phyloP scores from a whole-genome alignment of 1,140 invertebrate species.

The Brachionus koreanus region DNA sequence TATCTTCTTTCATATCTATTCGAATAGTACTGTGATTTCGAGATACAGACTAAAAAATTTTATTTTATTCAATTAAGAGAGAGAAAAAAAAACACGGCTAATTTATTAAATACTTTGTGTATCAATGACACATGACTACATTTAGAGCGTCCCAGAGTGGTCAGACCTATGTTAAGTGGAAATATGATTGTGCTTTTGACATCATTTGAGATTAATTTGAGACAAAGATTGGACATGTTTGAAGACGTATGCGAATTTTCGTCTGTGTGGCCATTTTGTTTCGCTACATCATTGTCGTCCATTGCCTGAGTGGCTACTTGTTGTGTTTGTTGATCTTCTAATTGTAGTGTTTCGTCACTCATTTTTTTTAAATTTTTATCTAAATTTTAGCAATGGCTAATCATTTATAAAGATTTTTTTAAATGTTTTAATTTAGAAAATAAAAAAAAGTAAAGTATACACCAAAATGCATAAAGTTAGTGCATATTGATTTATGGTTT shows the following conservation, averaged over 20 bases:
- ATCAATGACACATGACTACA: not conserved
- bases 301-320: not conserved
- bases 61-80: not conserved
- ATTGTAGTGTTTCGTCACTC: not conserved
- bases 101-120: slow-evolving; percentile 5
- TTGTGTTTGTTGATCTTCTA: not conserved
- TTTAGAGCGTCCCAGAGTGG: not conserved
- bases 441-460: not conserved
- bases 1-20: not conserved
- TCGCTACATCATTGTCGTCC: not conserved
- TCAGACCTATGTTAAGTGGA: not conserved
- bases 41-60: not conserved
- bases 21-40: not conserved
- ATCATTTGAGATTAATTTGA: not conserved
- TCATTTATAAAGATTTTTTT: not conserved
- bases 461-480: slow-evolving; percentile 1
- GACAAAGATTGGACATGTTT: not conserved
- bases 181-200: not conserved
- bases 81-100: not conserved
- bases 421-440: too few relatives aligned
- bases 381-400: not conserved
- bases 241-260: not conserved
- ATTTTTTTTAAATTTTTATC: not conserved
- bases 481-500: not conserved
- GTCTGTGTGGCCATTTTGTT: slow-evolving; percentile 3